Evolutionary conservation across 2,888 invertebrate species (phyloP).

Genomic region (Orchesellides sinensis): DNA sequence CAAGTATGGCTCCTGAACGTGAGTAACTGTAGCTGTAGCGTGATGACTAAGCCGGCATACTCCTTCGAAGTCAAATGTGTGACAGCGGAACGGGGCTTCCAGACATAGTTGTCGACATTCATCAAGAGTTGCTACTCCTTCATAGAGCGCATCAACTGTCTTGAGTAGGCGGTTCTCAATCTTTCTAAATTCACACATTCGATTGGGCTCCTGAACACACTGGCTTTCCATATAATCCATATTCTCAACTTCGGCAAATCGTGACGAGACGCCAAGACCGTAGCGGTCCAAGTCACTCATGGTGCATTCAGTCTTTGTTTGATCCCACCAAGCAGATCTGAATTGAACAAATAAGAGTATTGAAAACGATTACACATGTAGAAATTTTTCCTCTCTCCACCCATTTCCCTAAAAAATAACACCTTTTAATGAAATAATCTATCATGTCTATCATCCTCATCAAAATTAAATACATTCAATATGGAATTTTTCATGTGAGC

Average conservation of each 20-base stretch:
- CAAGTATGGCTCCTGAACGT: conserved; percentile 77
- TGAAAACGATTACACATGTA: neutral
- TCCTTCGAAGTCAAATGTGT: conserved; percentile 77
- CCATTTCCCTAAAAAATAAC: neutral
- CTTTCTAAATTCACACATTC: conserved; percentile 77
- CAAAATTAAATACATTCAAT: conserved; percentile 17
- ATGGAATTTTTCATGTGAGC: neutral
- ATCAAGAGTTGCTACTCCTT: conserved; percentile 76
- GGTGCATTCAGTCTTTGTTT: conserved; percentile 76
- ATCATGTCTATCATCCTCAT: conserved; percentile 1
- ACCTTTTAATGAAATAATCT: neutral
- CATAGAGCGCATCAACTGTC: conserved; percentile 77
- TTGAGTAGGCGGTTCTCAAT: conserved; percentile 76
- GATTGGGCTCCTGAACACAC: conserved; percentile 77
- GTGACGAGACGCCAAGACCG: conserved; percentile 71
- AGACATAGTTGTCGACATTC: conserved; percentile 77
- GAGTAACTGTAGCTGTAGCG: conserved; percentile 76
- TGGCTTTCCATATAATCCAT: conserved; percentile 78
- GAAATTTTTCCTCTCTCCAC: neutral
- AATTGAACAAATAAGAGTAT: conserved; percentile 9
- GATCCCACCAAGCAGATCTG: conserved; percentile 77
- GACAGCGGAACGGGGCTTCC: conserved; percentile 77
- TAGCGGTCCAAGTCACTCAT: conserved; percentile 77
- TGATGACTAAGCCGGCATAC: conserved; percentile 78
- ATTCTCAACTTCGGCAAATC: conserved; percentile 70